Evolutionary conservation across 1,140 invertebrate species (phyloP).

Genomic region (Cydia amplana): DNA sequence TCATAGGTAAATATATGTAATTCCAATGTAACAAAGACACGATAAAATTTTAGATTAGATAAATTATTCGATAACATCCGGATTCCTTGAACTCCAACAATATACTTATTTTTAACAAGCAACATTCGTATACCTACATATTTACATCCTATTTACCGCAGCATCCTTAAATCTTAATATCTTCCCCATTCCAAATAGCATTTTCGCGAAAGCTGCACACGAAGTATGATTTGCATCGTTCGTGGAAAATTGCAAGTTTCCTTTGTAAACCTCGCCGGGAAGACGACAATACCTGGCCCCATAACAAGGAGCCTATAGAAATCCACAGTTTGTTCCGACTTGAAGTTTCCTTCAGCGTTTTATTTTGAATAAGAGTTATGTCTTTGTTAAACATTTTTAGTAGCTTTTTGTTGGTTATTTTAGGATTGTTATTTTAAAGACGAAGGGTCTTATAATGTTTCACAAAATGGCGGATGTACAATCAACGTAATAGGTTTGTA

Average conservation of each 20-base stretch:
- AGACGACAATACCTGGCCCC: constrained; percentile 8
- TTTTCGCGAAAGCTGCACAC: constrained; percentile 5
- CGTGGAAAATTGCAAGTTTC: constrained; percentile 12
- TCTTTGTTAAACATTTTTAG: not conserved
- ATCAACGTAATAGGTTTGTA: no score
- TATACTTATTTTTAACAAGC: not conserved
- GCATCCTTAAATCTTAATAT: constrained; percentile 10
- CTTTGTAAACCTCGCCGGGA: not conserved
- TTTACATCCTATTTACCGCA: no score
- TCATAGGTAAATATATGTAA: no score
- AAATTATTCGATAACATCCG: not conserved
- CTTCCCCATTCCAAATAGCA: constrained; percentile 3
- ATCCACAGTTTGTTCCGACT: constrained; percentile 1
- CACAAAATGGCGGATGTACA: no score
- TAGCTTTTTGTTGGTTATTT: not conserved
- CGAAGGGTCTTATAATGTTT: no score
- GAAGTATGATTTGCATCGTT: constrained; percentile 15
- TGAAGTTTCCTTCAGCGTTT: not conserved
- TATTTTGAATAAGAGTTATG: constrained; percentile 9
- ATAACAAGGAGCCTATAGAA: constrained; percentile 21
- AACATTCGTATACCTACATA: no score
- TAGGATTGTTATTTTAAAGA: no score
- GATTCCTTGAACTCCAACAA: not conserved
- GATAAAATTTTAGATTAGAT: no score
- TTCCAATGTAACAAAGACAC: no score